These are phyloP conservation scores for Propithecus coquereli DNA, from an alignment of 2,113 vertebrate species.

Conservation along the genomic window DNA sequence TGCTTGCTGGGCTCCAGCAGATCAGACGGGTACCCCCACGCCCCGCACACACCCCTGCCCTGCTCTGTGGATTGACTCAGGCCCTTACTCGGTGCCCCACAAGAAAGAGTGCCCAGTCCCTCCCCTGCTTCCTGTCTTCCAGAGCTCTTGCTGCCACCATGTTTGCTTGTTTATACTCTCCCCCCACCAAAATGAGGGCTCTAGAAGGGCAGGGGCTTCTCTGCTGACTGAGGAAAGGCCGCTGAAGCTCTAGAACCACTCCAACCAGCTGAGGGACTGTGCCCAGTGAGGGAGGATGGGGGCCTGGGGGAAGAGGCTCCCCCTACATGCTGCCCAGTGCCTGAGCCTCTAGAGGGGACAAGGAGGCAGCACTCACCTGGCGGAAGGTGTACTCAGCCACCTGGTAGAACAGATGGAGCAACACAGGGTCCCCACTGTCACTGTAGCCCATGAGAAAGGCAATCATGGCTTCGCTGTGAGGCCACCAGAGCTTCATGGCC, in stretches of 20 bases:
- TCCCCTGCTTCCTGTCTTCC: not conserved
- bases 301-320: not conserved
- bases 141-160: not conserved
- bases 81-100: too few species aligned
- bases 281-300: not conserved
- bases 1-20: not conserved
- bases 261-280: not conserved
- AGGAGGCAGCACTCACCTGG: constrained; percentile 79
- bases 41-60: not conserved
- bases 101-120: not conserved
- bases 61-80: not conserved
- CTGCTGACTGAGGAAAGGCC: not conserved
- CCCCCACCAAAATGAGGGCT: not conserved
- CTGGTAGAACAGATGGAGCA: constrained; percentile 84
- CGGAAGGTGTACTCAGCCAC: constrained; percentile 88
- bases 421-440: constrained; percentile 77
- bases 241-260: not conserved
- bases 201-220: not conserved
- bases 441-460: constrained; percentile 91
- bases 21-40: too few species aligned
- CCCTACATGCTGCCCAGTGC: not conserved
- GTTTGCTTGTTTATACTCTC: not conserved
- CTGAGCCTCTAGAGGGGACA: not conserved
- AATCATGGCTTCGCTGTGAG: constrained; percentile 91
- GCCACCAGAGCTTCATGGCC: constrained; percentile 97